Base-by-base conservation (phyloP, 2,888 invertebrate genomes). In the Acanthosepion esculentum region DNA sequence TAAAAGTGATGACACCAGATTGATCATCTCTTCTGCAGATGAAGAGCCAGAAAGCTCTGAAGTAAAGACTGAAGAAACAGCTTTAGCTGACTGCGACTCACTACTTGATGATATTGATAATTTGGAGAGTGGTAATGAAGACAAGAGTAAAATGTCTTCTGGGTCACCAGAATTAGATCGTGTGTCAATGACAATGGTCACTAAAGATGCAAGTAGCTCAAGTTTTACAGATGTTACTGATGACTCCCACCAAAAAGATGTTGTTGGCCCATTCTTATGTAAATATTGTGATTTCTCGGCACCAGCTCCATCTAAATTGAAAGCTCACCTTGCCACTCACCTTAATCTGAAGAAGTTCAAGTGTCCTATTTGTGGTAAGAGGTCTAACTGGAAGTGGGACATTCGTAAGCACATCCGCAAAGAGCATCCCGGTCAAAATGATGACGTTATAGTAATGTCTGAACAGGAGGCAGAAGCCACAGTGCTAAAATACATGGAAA, bases 351-450 rank as follows among this genome's bases (percentile, higher is more conserved):
- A 97, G 95, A 95, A 96, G 91, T 97, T 97, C 95, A 96, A 96
- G 96, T 97, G 97, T 95, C 96, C 97, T 12, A 95, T 96, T 26
- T 97, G 97, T 96, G 97, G 97, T 7, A 96, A 96, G 59, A 95
- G 97, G 55, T 97, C 97, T 93, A 97, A 97, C 95, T 97, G 97
- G 97, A 96, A 96, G 94, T 97, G 97, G 97, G 97, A 97, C 95
- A 96, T 97, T 23, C 96, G 96, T 15, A 97, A 97, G 94, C 97
- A 97, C 95, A 97, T 97, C 94, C 95, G 96, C 64, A 96, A 96
- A 94, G 96, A 96, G 59, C 97, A 97, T 94, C 92, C 92, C 94
- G 95, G 95, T 18, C 94, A 95, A 1, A 95, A 95, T n/a, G 95
- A 96, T 94, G 96, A 96, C 48, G 97, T 97, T 20, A 95, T 96